A percentile compares a stretch with the other conserved stretches of the same genome.
Evolutionary conservation across 2,797 vertebrate genomes (phyloP).

Genomic region (Sebastes melanostomus): DNA sequence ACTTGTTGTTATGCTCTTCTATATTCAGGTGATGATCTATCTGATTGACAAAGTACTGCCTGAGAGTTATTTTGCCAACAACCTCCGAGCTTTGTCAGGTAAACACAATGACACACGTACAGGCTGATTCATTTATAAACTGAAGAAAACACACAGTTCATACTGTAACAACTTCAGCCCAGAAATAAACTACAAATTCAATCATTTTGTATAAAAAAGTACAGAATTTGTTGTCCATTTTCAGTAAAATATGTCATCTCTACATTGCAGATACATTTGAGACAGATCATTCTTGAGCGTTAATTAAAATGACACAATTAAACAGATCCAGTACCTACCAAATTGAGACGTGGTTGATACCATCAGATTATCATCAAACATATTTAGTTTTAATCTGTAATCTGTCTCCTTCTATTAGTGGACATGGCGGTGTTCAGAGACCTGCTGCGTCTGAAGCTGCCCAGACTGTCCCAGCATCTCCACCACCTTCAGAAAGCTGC

Average conservation of each 20-base stretch:
- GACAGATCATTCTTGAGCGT: background rate
- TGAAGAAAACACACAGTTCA: background rate
- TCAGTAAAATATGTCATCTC: too few species aligned
- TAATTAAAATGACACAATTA: background rate
- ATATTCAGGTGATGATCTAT: conserved; percentile 95
- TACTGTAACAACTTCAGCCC: background rate
- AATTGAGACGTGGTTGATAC: too few species aligned
- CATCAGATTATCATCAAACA: background rate
- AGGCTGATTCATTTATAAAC: background rate
- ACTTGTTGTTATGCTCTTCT: background rate
- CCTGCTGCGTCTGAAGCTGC: conserved; percentile 92
- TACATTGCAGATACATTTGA: too few species aligned
- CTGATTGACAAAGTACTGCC: conserved; percentile 98
- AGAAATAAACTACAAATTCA: background rate
- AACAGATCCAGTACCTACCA: fast-evolving
- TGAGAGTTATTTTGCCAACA: conserved; percentile 98
- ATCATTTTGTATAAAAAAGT: background rate
- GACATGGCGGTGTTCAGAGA: conserved; percentile 99
- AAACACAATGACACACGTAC: background rate
- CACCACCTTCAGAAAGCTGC: conserved; percentile 92
- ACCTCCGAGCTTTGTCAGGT: conserved; percentile 92
- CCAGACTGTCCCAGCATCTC: conserved; percentile 94
- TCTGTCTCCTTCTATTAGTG: conserved; percentile 69
- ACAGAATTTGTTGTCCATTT: background rate
- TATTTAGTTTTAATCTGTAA: background rate